Percentiles rank a stretch among this genome's conserved stretches.
phyloP scores from a whole-genome alignment of 53 echinoderm and acorn worm genomes.

The Mesocentrotus franciscanus region DNA sequence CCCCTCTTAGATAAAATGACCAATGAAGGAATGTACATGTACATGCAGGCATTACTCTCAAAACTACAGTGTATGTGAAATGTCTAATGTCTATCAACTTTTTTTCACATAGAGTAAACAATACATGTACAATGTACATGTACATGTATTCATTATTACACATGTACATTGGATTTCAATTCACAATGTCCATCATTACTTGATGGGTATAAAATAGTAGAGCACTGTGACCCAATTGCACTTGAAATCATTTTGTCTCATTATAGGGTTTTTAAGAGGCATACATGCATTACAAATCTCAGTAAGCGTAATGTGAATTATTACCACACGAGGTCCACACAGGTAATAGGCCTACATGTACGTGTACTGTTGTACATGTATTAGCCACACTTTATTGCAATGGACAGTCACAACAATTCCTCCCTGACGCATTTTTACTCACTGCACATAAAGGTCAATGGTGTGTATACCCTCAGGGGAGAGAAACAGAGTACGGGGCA shows the following conservation, averaged over 20 bases:
- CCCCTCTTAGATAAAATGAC: neutral
- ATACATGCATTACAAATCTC: neutral
- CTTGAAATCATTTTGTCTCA: neutral
- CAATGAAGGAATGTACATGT: neutral
- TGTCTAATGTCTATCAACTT: too few species aligned
- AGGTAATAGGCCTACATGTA: too few species aligned
- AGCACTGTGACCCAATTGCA: neutral
- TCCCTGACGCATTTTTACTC: conserved; percentile 37
- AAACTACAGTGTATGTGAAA: too few species aligned
- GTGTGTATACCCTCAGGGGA: neutral
- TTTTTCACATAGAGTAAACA: too few species aligned
- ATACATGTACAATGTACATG: conserved; percentile 64
- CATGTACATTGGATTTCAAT: neutral
- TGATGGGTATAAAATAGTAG: neutral
- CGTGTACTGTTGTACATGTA: neutral
- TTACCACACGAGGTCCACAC: neutral
- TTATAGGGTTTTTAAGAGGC: neutral
- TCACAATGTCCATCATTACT: neutral
- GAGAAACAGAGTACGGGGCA: neutral
- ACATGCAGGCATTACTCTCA: too few species aligned
- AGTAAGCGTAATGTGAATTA: neutral
- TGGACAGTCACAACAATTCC: neutral
- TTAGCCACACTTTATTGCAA: neutral
- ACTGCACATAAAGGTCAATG: neutral
- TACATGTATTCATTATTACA: conserved; percentile 18